Conservation (phyloP, 1,140 invertebrate genomes). For the Achroia grisella region DNA sequence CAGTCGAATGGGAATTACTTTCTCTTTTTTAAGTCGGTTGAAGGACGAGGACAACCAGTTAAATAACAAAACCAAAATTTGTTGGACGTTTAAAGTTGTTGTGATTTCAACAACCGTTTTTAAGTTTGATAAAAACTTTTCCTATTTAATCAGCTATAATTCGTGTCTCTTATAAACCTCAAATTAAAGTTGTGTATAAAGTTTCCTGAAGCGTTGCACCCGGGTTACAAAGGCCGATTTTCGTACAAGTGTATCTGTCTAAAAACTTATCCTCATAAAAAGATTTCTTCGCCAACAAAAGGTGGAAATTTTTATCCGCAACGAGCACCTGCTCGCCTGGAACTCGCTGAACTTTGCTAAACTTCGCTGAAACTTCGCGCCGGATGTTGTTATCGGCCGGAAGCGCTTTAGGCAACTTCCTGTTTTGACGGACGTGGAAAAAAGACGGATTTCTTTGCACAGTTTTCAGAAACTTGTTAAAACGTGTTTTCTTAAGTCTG, state of each 20-base stretch:
- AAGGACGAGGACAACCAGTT: no score
- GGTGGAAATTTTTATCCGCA: slow-evolving; percentile 62
- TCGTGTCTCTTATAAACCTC: neutral
- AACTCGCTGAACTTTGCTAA: slow-evolving; percentile 40
- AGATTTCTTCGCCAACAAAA: slow-evolving; percentile 45
- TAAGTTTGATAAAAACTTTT: no score
- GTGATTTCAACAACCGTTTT: no score
- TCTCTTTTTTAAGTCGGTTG: no score
- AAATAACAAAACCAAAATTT: no score
- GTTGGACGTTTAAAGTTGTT: no score
- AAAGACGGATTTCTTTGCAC: slow-evolving; percentile 14
- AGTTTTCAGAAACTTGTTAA: neutral
- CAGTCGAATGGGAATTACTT: no score
- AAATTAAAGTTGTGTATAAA: neutral
- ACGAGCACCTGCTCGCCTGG: slow-evolving; percentile 55
- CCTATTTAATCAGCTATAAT: no score
- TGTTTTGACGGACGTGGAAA: slow-evolving; percentile 62
- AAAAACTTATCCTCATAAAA: slow-evolving; percentile 30
- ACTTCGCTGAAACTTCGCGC: slow-evolving; percentile 30
- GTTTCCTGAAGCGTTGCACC: neutral
- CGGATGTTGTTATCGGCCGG: slow-evolving; percentile 69
- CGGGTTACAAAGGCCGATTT: neutral
- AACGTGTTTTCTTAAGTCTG: no score
- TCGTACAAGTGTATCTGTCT: no score
- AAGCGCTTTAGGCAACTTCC: slow-evolving; percentile 68